These are phyloP conservation scores for Zeus faber DNA, from an alignment of 2,113 vertebrate species.

Conservation along the genomic window DNA sequence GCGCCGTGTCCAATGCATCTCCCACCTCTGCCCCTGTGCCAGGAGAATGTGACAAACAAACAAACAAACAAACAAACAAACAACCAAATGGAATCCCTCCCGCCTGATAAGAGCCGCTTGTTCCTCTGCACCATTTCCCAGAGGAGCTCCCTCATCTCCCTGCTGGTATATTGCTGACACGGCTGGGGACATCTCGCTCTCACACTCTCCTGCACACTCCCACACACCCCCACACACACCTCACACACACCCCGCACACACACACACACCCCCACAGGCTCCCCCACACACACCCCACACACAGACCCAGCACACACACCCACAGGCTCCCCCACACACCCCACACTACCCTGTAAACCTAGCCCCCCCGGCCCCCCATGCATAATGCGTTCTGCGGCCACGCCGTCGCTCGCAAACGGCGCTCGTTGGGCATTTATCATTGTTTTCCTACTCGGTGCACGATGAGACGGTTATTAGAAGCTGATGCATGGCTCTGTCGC, in stretches of 20 bases:
- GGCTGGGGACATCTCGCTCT: slow-evolving; percentile 37
- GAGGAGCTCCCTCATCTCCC: slow-evolving; percentile 39
- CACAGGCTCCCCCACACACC: no score
- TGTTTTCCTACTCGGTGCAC: slow-evolving; percentile 7
- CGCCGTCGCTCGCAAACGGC: slow-evolving; percentile 26
- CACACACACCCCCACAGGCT: no score
- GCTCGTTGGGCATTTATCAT: slow-evolving; percentile 34
- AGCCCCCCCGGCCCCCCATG: slow-evolving; percentile 38
- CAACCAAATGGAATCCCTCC: background rate
- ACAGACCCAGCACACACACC: no score
- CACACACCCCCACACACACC: no score
- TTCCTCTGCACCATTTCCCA: slow-evolving; percentile 22
- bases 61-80: no score
- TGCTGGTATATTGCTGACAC: slow-evolving; percentile 48
- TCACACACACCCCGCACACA: no score
- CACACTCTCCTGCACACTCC: no score
- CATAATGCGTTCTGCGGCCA: slow-evolving; percentile 31
- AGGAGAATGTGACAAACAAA: no score
- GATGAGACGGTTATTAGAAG: slow-evolving; percentile 15
- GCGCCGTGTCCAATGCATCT: no score
- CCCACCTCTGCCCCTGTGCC: no score
- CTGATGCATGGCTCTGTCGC: slow-evolving; percentile 24
- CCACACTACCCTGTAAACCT: slow-evolving; percentile 39
- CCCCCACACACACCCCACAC: no score
- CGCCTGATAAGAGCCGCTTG: slow-evolving; percentile 15